Evolutionary conservation across 2,797 vertebrate genomes (phyloP).

Genomic region (Capromys pilorides): DNA sequence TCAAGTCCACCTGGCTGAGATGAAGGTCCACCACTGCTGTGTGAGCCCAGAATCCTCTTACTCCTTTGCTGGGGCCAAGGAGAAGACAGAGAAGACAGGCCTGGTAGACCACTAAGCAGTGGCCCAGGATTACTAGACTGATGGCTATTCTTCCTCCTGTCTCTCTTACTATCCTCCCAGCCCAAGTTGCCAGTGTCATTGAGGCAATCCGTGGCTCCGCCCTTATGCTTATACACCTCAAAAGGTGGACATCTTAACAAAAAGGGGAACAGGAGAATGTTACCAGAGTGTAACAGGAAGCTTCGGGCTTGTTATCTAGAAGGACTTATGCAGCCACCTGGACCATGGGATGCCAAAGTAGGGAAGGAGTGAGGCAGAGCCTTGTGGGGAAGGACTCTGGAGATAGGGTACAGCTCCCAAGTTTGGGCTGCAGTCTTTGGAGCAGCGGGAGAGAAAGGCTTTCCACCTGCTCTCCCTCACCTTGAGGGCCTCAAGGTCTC

Average conservation of each 20-base stretch:
- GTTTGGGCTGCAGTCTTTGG: not conserved
- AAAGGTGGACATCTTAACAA: not conserved
- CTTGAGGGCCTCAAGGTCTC: not conserved
- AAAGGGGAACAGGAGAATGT: not conserved
- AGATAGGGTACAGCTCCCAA: not conserved
- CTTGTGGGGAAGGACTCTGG: not conserved
- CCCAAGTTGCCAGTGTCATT: not conserved
- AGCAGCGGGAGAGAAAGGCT: too few relatives aligned
- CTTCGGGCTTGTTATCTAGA: not conserved
- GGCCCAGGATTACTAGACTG: not conserved
- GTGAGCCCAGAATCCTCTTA: not conserved
- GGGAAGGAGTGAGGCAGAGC: not conserved
- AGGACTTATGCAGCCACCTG: not conserved
- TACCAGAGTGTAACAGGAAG: not conserved
- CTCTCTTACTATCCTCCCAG: accelerated
- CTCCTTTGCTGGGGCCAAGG: not conserved
- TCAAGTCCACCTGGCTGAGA: not conserved
- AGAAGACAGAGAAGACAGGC: not conserved
- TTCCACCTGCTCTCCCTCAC: not conserved
- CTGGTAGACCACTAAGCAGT: not conserved
- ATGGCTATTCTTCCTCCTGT: not conserved
- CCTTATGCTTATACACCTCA: not conserved
- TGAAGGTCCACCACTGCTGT: not conserved
- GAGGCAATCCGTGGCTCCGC: not conserved
- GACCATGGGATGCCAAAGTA: not conserved